phyloP scores from a whole-genome alignment of 2,797 vertebrate genomes.

The Mormyrus hasselquistii region DNA sequence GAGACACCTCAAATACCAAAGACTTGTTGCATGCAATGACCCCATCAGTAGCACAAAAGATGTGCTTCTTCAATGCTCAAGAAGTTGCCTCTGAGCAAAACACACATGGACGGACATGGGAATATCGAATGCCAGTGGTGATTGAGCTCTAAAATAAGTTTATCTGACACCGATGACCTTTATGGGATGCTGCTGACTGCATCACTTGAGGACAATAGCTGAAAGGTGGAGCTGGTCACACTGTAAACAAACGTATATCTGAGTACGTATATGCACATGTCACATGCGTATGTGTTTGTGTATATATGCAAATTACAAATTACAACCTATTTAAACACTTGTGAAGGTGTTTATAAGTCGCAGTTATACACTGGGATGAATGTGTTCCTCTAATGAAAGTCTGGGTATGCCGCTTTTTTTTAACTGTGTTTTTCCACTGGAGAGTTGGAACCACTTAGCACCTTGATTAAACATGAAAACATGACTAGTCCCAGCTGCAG shows the following conservation, averaged over 20 bases:
- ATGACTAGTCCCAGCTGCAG: slow-evolving; percentile 37
- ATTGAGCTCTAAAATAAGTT: background rate
- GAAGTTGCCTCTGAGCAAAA: background rate
- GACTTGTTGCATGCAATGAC: background rate
- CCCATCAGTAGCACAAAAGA: background rate
- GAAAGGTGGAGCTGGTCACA: background rate
- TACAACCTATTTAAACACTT: slow-evolving; percentile 26
- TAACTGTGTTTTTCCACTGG: slow-evolving; percentile 47
- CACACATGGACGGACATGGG: background rate
- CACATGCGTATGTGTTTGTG: background rate
- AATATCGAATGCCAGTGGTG: background rate
- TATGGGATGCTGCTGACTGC: background rate
- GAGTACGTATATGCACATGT: background rate
- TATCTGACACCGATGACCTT: background rate
- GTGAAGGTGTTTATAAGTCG: slow-evolving; percentile 54
- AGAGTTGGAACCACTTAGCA: slow-evolving; percentile 61
- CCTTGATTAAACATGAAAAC: slow-evolving; percentile 60
- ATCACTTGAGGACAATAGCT: background rate
- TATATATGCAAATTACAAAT: slow-evolving; percentile 18
- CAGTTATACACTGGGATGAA: slow-evolving; percentile 53
- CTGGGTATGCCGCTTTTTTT: slow-evolving; percentile 40
- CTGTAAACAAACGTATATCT: background rate
- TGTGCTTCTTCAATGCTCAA: background rate
- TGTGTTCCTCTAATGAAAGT: slow-evolving; percentile 54
- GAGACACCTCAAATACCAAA: background rate